Evolutionary conservation across 1,140 invertebrate species (phyloP).

Genomic region (Chelonus insularis): DNA sequence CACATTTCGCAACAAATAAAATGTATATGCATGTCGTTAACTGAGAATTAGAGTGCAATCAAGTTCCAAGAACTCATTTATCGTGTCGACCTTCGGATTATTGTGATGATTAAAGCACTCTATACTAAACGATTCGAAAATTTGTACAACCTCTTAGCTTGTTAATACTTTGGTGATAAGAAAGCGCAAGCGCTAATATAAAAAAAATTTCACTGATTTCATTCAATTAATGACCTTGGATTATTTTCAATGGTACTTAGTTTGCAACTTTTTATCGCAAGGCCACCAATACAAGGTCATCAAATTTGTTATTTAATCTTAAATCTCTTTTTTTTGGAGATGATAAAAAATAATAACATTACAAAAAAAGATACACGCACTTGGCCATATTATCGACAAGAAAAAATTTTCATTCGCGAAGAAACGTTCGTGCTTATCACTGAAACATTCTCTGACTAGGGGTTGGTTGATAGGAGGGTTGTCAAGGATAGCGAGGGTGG

Average conservation of each 20-base stretch:
- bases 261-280: constrained; percentile 7
- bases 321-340: background rate
- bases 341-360: background rate
- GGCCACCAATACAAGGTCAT: constrained; percentile 2
- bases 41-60: background rate
- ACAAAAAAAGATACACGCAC: no score
- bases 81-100: constrained; percentile 20
- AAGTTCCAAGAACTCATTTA: background rate
- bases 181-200: background rate
- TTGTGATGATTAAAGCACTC: constrained; percentile 4
- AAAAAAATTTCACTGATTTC: constrained; percentile 1
- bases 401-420: no score
- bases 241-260: background rate
- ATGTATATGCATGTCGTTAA: no score
- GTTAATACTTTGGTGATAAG: background rate
- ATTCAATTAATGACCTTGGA: constrained; percentile 5
- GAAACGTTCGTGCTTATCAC: no score
- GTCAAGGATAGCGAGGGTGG: constrained; percentile 34
- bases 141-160: background rate
- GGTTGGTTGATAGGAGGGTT: constrained; percentile 37
- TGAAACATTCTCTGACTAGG: no score
- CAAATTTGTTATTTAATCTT: background rate
- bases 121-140: background rate
- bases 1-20: no score
- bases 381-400: no score